Percentiles rank a stretch among this genome's conserved stretches.
Evolutionary conservation across 2,888 invertebrate genomes (phyloP).

Genomic region (Apoda limacodes): DNA sequence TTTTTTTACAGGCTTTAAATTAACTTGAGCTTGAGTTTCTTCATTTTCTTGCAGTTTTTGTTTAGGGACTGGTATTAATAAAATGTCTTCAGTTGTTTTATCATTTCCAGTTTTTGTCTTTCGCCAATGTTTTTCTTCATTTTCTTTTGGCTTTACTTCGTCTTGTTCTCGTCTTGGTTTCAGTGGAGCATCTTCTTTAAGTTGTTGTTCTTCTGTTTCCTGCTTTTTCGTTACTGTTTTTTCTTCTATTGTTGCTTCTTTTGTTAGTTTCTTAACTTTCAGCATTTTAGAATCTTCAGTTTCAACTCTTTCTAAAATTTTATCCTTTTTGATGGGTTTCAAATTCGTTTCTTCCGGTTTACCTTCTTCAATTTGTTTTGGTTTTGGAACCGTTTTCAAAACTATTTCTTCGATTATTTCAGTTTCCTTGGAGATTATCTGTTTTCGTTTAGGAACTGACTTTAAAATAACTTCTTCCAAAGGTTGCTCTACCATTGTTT

Average conservation of each 20-base stretch:
- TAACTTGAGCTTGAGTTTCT: conserved; percentile 36
- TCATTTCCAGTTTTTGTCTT: no score
- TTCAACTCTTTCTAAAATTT: neutral
- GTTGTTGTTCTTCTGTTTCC: conserved; percentile 2
- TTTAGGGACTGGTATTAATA: conserved; percentile 27
- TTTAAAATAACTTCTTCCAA: conserved; percentile 35
- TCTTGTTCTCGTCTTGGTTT: no score
- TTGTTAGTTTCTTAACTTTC: neutral
- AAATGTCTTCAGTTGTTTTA: no score
- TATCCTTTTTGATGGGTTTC: conserved; percentile 15
- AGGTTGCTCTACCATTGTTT: conserved; percentile 30
- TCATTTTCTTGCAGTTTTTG: conserved; percentile 32
- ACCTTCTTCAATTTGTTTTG: conserved; percentile 28
- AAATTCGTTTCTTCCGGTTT: conserved; percentile 40
- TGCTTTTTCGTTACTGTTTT: no score
- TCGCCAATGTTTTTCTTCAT: no score
- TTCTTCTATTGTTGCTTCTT: neutral
- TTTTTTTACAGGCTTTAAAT: conserved; percentile 21
- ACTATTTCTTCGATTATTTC: conserved; percentile 52
- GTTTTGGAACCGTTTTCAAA: conserved; percentile 51
- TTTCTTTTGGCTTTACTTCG: no score
- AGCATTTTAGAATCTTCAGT: neutral
- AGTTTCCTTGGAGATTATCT: conserved; percentile 40
- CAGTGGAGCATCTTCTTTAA: conserved; percentile 23
- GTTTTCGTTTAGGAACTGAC: conserved; percentile 34